These are phyloP conservation scores for Musca domestica DNA, from an alignment of 1,140 invertebrate species.

Conservation along the genomic window DNA sequence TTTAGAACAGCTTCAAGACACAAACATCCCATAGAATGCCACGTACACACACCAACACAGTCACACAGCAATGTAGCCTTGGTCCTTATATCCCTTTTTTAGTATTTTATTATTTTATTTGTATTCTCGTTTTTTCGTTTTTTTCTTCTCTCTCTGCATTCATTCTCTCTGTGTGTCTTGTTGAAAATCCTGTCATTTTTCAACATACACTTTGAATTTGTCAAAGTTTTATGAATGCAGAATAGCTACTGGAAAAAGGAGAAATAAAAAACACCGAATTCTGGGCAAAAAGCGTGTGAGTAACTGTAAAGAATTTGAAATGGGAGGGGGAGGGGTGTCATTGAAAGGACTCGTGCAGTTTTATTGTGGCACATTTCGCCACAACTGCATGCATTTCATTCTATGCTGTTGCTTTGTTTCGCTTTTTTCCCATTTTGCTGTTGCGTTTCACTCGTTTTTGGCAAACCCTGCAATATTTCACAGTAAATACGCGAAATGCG, in stretches of 20 bases:
- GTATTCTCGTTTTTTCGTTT: neutral
- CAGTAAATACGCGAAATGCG: slow-evolving; percentile 6
- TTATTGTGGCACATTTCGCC: slow-evolving; percentile 6
- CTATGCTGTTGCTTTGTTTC: neutral
- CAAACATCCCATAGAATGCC: neutral
- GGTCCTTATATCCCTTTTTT: no score
- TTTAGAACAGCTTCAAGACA: neutral
- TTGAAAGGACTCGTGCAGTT: slow-evolving; percentile 9
- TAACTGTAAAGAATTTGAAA: neutral
- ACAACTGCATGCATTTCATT: slow-evolving; percentile 12
- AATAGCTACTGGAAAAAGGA: neutral
- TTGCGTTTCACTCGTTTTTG: neutral
- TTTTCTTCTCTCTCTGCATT: neutral
- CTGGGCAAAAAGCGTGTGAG: neutral
- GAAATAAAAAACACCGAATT: neutral
- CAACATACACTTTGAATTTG: slow-evolving; percentile 20
- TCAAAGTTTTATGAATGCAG: slow-evolving; percentile 18
- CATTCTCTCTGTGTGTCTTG: neutral
- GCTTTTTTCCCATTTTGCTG: no score
- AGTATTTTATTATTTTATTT: neutral
- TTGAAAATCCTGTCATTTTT: slow-evolving; percentile 20
- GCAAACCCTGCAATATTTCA: slow-evolving; percentile 9
- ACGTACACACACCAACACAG: neutral
- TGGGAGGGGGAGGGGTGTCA: neutral
- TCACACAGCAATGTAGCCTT: neutral